A percentile compares a stretch with the other conserved stretches of the same genome.
phyloP scores from a whole-genome alignment of 2,113 vertebrate species.

The Elaphurus davidianus region DNA sequence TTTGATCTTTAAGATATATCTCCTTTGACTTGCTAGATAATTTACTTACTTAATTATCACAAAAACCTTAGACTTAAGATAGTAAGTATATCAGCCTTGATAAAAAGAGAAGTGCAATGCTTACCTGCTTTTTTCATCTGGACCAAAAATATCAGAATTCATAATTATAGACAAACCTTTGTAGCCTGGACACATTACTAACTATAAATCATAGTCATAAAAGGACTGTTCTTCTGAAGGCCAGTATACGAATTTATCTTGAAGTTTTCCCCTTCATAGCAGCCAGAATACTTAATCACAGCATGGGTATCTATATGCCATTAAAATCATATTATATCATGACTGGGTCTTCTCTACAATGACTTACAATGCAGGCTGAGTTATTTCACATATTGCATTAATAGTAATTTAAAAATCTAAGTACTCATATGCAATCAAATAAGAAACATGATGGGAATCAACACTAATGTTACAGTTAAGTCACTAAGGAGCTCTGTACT shows the following conservation, averaged over 20 bases:
- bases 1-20: background rate
- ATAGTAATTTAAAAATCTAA: background rate
- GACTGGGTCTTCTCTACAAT: background rate
- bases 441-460: background rate
- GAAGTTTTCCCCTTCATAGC: background rate
- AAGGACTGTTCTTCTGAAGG: background rate
- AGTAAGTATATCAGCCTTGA: background rate
- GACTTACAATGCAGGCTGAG: background rate
- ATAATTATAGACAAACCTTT: background rate
- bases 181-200: background rate
- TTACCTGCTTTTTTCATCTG: constrained; percentile 14
- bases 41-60: background rate
- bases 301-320: background rate
- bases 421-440: background rate
- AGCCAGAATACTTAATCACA: background rate
- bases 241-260: background rate
- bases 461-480: background rate
- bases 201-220: background rate
- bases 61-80: background rate
- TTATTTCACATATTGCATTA: background rate
- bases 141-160: constrained; percentile 13
- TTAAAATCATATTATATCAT: background rate
- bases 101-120: background rate
- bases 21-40: constrained; percentile 3
- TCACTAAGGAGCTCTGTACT: background rate